These are phyloP conservation scores for Globodera rostochiensis DNA, from an alignment of 1,140 invertebrate species.

Conservation along the genomic window DNA sequence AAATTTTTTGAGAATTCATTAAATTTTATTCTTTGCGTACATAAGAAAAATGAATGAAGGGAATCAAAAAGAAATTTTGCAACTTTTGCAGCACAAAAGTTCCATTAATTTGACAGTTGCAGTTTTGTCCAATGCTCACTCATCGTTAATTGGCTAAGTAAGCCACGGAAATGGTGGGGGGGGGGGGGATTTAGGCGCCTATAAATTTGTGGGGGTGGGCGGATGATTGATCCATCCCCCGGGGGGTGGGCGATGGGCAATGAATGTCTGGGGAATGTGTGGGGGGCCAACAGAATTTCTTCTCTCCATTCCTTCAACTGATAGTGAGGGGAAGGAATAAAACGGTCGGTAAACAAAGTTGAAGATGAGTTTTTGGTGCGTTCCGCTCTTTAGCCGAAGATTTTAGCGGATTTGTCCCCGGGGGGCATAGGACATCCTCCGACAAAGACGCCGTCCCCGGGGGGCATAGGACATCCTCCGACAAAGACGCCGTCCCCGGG, in stretches of 20 bases:
- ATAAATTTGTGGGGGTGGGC: too few relatives aligned
- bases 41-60: too few relatives aligned
- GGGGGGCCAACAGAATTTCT: not conserved
- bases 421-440: too few relatives aligned
- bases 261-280: not conserved
- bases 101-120: not conserved
- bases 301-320: not conserved
- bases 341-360: not conserved
- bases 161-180: not conserved
- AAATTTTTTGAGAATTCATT: too few relatives aligned
- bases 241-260: not conserved
- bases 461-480: too few relatives aligned
- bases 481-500: too few relatives aligned
- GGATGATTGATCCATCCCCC: slow-evolving; percentile 18
- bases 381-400: not conserved
- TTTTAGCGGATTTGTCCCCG: not conserved
- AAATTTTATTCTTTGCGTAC: too few relatives aligned
- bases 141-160: not conserved
- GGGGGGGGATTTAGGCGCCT: too few relatives aligned
- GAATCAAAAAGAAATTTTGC: too few relatives aligned
- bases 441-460: too few relatives aligned
- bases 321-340: not conserved
- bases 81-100: not conserved
- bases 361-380: not conserved
- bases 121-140: not conserved